phyloP scores from a whole-genome alignment of 2,888 invertebrate species.

The Drosophila cognata region DNA sequence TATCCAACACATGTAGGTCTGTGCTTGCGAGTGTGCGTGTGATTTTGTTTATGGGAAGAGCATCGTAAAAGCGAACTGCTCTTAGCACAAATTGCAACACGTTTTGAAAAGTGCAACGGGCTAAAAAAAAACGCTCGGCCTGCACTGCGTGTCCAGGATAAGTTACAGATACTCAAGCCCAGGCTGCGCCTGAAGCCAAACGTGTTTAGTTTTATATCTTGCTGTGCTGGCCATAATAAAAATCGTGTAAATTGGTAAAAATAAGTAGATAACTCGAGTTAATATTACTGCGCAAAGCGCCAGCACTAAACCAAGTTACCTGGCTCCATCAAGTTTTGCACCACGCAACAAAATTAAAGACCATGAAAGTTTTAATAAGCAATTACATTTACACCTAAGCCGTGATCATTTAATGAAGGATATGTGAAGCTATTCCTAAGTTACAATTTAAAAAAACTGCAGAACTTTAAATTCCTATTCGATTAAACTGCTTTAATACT shows the following conservation, averaged over 20 bases:
- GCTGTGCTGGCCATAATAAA: constrained; percentile 38
- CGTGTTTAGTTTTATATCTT: constrained; percentile 54
- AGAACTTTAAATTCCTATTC: not conserved
- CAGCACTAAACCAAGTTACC: not conserved
- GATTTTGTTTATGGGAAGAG: constrained; percentile 12
- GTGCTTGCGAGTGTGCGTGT: constrained; percentile 13
- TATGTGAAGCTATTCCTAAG: not conserved
- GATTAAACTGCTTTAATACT: not conserved
- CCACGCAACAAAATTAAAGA: not conserved
- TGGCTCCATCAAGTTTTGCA: not conserved
- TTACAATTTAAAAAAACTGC: not conserved
- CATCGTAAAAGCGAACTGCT: constrained; percentile 60
- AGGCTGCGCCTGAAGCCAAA: constrained; percentile 12
- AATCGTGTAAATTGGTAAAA: constrained; percentile 37
- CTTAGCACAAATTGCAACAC: constrained; percentile 73
- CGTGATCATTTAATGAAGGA: not conserved
- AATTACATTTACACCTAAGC: not conserved
- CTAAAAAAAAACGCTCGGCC: constrained; percentile 58
- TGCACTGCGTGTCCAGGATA: constrained; percentile 50
- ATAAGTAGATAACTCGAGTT: constrained; percentile 33
- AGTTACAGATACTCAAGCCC: constrained; percentile 42
- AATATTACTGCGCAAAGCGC: constrained; percentile 10
- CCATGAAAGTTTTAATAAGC: not conserved
- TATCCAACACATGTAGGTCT: constrained; percentile 33
- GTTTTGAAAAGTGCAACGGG: constrained; percentile 64